These are phyloP conservation scores for Drosophila subpulchrella DNA, from an alignment of 1,140 invertebrate species.

Conservation along the genomic window DNA sequence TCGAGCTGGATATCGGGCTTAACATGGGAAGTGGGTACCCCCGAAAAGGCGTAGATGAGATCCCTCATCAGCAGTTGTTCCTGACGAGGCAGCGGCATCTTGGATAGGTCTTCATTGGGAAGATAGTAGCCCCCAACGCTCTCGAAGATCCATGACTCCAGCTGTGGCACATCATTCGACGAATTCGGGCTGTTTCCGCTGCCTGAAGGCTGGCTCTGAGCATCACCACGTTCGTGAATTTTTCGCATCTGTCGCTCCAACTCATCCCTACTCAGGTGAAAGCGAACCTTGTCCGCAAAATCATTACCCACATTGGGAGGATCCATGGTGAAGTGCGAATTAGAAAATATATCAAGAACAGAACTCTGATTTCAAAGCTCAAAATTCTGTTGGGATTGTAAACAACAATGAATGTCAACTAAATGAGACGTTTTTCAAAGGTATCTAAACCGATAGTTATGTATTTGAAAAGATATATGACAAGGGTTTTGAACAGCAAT, in stretches of 20 bases:
- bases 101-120: slow-evolving; percentile 50
- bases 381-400: not conserved
- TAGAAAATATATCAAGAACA: slow-evolving; percentile 9
- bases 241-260: slow-evolving; percentile 17
- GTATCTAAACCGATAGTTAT: no score
- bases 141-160: slow-evolving; percentile 55
- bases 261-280: slow-evolving; percentile 37
- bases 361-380: not conserved
- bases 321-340: slow-evolving; percentile 11
- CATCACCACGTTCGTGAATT: slow-evolving; percentile 6
- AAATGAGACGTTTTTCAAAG: not conserved
- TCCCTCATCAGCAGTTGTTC: slow-evolving; percentile 57
- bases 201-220: not conserved
- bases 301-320: slow-evolving; percentile 12
- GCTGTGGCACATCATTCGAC: not conserved
- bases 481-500: no score
- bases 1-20: slow-evolving; percentile 39
- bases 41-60: slow-evolving; percentile 69
- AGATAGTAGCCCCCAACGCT: slow-evolving; percentile 61
- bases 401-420: not conserved
- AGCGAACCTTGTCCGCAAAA: slow-evolving; percentile 6
- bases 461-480: no score
- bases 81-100: slow-evolving; percentile 37
- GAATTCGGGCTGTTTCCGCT: not conserved
- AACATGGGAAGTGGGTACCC: slow-evolving; percentile 57